A percentile compares a stretch with the other conserved stretches of the same genome.
Evolutionary conservation across 1,140 invertebrate genomes (phyloP).

Genomic region (Saxidomus purpurata): DNA sequence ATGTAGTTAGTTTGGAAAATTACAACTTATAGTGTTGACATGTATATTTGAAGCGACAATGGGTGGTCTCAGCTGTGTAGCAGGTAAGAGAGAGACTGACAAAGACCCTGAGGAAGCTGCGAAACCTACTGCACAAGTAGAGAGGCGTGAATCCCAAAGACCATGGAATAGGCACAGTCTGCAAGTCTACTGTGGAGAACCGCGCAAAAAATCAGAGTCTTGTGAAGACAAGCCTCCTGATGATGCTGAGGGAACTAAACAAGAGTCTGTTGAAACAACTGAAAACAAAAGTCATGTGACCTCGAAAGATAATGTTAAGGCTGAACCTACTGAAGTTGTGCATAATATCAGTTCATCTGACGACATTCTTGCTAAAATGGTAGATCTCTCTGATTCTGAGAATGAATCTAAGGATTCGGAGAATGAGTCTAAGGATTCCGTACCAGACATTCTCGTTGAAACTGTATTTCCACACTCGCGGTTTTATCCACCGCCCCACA

Average conservation of each 20-base stretch:
- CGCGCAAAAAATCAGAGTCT: not conserved
- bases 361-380: conserved; percentile 27
- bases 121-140: not conserved
- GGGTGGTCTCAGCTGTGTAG: conserved; percentile 49
- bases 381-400: conserved; percentile 29
- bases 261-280: not conserved
- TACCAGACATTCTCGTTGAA: conserved; percentile 35
- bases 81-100: conserved; percentile 15
- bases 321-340: not conserved
- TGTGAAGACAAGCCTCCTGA: conserved; percentile 52
- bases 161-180: conserved; percentile 50
- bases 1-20: too few relatives aligned
- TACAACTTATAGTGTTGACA: too few relatives aligned
- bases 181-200: conserved; percentile 53
- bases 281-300: not conserved
- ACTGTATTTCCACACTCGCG: not conserved
- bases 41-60: not conserved
- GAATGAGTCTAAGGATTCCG: conserved; percentile 49
- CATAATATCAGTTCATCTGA: conserved; percentile 4
- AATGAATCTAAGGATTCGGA: not conserved
- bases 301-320: not conserved
- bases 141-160: conserved; percentile 44
- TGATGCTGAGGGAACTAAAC: conserved; percentile 26
- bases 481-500: conserved; percentile 25
- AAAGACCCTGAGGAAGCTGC: not conserved